A percentile compares a stretch with the other conserved stretches of the same genome.
Evolutionary conservation across 2,113 vertebrate species (phyloP).

Genomic region (Gopherus evgoodei): DNA sequence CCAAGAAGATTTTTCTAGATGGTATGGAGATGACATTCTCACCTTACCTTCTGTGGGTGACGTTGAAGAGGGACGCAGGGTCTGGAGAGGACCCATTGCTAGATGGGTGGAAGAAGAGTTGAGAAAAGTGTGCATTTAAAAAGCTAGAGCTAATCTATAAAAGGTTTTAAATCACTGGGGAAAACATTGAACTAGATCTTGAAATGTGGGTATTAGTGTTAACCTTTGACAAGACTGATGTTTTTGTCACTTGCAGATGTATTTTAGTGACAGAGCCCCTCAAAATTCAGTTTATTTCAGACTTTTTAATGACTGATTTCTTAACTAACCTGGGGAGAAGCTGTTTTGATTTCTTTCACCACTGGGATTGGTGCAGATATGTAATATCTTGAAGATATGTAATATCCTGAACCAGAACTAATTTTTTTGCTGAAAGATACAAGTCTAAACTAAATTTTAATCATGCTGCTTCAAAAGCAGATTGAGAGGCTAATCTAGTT

Average conservation of each 20-base stretch:
- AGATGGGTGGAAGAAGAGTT: background rate
- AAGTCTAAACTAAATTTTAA: background rate
- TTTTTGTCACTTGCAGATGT: fast-evolving
- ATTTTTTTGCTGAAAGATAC: background rate
- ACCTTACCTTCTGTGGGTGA: background rate
- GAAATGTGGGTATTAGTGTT: background rate
- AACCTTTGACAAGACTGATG: fast-evolving
- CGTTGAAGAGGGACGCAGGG: fast-evolving
- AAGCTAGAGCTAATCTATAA: background rate
- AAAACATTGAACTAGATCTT: background rate
- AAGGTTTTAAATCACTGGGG: fast-evolving
- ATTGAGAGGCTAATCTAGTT: background rate
- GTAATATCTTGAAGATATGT: background rate
- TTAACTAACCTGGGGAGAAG: background rate
- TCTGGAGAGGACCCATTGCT: background rate
- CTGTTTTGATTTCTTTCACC: background rate
- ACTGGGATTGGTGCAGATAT: fast-evolving
- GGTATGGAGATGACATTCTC: background rate
- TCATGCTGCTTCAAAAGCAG: background rate
- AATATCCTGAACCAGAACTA: background rate
- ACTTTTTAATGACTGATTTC: background rate
- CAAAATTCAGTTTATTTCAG: background rate
- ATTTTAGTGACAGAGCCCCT: background rate
- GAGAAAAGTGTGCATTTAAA: background rate
- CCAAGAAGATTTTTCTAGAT: background rate